A percentile compares a stretch with the other conserved stretches of the same genome.
Evolutionary conservation across 2,797 vertebrate genomes (phyloP).

Genomic region (Margarornis squamiger): DNA sequence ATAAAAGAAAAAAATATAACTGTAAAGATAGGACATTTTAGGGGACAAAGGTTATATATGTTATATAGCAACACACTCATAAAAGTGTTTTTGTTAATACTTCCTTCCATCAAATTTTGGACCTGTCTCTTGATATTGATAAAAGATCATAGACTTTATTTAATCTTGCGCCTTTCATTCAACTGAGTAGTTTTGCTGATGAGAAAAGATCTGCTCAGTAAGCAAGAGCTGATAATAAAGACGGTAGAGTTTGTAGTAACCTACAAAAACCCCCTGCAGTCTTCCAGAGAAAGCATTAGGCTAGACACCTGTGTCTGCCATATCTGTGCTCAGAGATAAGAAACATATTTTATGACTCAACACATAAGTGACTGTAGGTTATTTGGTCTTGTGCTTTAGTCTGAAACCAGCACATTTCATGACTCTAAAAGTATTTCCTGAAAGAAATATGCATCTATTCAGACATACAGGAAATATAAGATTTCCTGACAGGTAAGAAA

Average conservation of each 20-base stretch:
- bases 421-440: neutral
- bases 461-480: neutral
- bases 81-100: neutral
- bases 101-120: neutral
- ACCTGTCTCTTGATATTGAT: neutral
- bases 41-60: no score
- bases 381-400: neutral
- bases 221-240: neutral
- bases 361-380: neutral
- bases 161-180: neutral
- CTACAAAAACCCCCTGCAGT: neutral
- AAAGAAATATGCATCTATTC: neutral
- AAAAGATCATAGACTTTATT: neutral
- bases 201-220: neutral
- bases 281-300: neutral
- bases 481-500: neutral
- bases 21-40: neutral
- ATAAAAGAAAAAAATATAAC: neutral
- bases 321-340: conserved; percentile 15
- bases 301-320: neutral
- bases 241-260: neutral
- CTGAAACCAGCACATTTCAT: neutral
- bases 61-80: neutral
- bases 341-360: neutral
- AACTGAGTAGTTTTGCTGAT: neutral